Base-by-base conservation (phyloP, 2,113 vertebrate species). In the Canis aureus region DNA sequence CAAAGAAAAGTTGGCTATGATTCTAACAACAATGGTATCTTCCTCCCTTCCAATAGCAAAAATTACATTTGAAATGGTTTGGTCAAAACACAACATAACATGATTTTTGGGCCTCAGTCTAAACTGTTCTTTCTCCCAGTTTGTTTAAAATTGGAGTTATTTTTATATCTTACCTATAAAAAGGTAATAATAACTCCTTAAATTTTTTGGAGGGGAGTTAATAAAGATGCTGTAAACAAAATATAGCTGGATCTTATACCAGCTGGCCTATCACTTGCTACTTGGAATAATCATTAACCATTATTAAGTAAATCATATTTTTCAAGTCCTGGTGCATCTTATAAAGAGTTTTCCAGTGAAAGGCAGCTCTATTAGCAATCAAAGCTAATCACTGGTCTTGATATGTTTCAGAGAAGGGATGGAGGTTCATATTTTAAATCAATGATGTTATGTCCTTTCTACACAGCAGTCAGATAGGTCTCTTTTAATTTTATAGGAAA, bases 181-280 rank as follows among this genome's bases (percentile, higher is more conserved):
- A 96, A 87, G 29, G 7, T 38, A 93, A 62, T 66, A 94, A 57
- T 12, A 51, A 81, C 78, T 76, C 57, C 25, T 67, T 87, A 66
- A 49, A 49, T 69, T 62, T 84, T 79, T 71, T 83, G 35, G 32
- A 51, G 10, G 19, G 32, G 2, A 38, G 9, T 20, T 84, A 85
- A 82, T 89, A 95, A 88, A 95, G 43, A 91, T 66, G n/a, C 9
- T 38, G 64, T 67, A 35, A 89, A 79, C 89, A 87, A 96, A 94
- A 96, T 32, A 76, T 1, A 55, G 57, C 16, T 76, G 38, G 25
- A 59, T 66, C 51, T 87, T 49, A 71, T 5, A 25, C 13, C 64
- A 29, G 29, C 20, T 35, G 15, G 43, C 17, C 53, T 74, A 19
- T 81, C 8, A 71, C 69, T 86, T 90, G 8, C 25, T 93, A 32